phyloP scores from a whole-genome alignment of 2,888 invertebrate genomes.

The Clusia tigrina region DNA sequence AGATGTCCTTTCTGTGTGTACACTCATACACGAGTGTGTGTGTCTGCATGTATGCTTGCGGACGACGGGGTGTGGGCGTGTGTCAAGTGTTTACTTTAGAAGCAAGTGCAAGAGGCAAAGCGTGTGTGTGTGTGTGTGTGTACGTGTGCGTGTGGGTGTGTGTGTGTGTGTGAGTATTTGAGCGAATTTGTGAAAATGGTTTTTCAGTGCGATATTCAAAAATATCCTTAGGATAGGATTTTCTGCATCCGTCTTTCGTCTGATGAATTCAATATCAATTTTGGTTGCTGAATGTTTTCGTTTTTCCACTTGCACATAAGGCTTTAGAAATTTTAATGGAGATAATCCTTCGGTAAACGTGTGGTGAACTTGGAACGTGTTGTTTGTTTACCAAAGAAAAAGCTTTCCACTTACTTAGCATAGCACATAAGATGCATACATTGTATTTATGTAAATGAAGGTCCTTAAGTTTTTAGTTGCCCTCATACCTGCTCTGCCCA shows the following conservation, averaged over 20 bases:
- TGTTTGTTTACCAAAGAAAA: not conserved
- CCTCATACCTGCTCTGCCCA: too few relatives aligned
- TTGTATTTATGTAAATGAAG: too few relatives aligned
- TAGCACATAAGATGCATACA: too few relatives aligned
- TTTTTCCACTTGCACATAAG: too few relatives aligned
- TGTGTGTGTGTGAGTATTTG: constrained; percentile 1
- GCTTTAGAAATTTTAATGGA: not conserved
- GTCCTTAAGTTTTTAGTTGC: too few relatives aligned
- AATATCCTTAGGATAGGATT: constrained; percentile 4
- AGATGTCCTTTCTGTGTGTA: constrained; percentile 1
- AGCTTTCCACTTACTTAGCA: not conserved
- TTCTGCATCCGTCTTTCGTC: not conserved
- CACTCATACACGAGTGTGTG: not conserved
- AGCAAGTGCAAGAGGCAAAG: too few relatives aligned
- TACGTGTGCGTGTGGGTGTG: constrained; percentile 6
- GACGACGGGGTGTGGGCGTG: not conserved
- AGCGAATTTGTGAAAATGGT: constrained; percentile 2
- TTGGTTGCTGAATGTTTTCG: too few relatives aligned
- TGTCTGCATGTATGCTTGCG: constrained; percentile 1
- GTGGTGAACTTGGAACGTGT: not conserved
- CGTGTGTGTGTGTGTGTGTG: constrained; percentile 10
- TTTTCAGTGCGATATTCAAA: not conserved
- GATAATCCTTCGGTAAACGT: not conserved
- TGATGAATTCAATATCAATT: not conserved
- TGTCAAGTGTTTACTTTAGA: too few relatives aligned